phyloP scores from a whole-genome alignment of 1,140 invertebrate species.

The Macrotrachela quadricornifera region DNA sequence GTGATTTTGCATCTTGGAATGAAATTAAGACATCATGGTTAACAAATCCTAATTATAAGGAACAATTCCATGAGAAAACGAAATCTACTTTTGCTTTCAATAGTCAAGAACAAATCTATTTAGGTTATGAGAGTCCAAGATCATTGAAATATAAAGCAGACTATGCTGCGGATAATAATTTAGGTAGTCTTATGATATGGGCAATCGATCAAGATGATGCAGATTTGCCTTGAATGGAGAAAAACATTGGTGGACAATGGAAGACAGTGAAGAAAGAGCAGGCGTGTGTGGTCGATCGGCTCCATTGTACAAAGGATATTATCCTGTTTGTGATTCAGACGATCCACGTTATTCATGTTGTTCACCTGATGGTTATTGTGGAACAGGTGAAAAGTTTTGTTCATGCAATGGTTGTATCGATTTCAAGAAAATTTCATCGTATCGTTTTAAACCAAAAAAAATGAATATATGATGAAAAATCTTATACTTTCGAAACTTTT shows the following conservation, averaged over 20 bases:
- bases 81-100: slow-evolving; percentile 13
- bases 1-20: slow-evolving; percentile 14
- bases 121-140: slow-evolving; percentile 13
- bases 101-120: slow-evolving; percentile 11
- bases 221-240: slow-evolving; percentile 1
- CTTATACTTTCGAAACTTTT: no score
- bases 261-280: slow-evolving; percentile 14
- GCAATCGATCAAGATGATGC: not conserved
- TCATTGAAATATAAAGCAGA: slow-evolving; percentile 2
- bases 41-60: not conserved
- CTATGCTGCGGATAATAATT: not conserved
- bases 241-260: slow-evolving; percentile 16
- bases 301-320: slow-evolving; percentile 15
- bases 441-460: slow-evolving; percentile 7
- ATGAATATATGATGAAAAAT: no score
- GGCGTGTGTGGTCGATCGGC: slow-evolving; percentile 16
- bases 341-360: slow-evolving; percentile 13
- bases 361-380: slow-evolving; percentile 14
- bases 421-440: slow-evolving; percentile 11
- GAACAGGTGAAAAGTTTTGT: slow-evolving; percentile 12
- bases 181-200: not conserved
- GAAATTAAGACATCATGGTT: slow-evolving; percentile 10
- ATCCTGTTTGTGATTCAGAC: slow-evolving; percentile 16
- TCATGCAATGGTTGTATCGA: slow-evolving; percentile 15
- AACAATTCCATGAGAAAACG: slow-evolving; percentile 12